Evolutionary conservation across 2,797 vertebrate genomes (phyloP).

Genomic region (Ispidina lecontei): DNA sequence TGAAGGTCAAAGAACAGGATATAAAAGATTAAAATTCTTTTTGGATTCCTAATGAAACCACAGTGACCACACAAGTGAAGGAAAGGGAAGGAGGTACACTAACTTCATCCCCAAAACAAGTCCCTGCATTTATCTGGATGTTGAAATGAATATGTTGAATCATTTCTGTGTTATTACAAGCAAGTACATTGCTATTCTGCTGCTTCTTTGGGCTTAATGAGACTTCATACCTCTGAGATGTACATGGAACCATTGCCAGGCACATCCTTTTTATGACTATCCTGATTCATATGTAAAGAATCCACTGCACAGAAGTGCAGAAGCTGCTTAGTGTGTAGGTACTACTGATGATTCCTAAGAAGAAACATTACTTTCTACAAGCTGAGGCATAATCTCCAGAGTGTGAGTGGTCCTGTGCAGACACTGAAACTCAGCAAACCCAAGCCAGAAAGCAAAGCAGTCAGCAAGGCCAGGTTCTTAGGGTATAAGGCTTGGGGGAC

Average conservation of each 20-base stretch:
- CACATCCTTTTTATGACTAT: neutral
- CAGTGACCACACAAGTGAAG: neutral
- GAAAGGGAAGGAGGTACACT: neutral
- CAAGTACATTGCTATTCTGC: neutral
- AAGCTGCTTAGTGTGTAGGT: neutral
- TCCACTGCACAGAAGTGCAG: neutral
- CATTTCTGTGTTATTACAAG: neutral
- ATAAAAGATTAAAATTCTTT: neutral
- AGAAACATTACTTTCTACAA: neutral
- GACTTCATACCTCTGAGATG: neutral
- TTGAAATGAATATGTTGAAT: neutral
- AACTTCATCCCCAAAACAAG: slow-evolving; percentile 25
- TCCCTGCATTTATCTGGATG: neutral
- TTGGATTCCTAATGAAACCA: neutral
- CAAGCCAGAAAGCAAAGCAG: neutral
- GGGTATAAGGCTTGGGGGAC: neutral
- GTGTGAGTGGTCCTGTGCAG: neutral
- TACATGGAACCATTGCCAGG: neutral
- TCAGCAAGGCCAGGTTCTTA: neutral
- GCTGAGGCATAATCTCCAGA: neutral
- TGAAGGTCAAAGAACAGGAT: neutral
- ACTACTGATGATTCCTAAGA: neutral
- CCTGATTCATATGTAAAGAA: slow-evolving; percentile 6
- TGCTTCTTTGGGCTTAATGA: neutral
- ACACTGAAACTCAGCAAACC: neutral